Conservation (phyloP, 2,888 invertebrate genomes). For the Xestia sexstrigata region DNA sequence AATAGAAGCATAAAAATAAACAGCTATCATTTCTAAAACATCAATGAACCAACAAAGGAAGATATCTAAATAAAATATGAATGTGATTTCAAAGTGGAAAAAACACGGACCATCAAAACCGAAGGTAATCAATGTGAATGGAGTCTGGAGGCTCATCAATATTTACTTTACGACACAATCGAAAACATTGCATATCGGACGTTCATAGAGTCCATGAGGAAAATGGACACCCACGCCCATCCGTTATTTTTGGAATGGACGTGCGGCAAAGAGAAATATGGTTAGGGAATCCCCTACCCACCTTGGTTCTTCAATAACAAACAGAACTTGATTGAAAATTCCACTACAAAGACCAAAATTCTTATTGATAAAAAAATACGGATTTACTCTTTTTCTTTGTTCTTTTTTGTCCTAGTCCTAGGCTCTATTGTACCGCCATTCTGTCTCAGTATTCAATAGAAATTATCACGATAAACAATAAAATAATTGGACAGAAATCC, state of each 20-base stretch:
- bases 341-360: neutral
- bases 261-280: slow-evolving; percentile 4
- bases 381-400: slow-evolving; percentile 4
- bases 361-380: neutral
- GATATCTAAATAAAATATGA: slow-evolving; percentile 46
- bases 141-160: slow-evolving; percentile 44
- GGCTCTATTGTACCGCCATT: neutral
- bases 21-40: slow-evolving; percentile 1
- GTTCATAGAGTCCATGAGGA: slow-evolving; percentile 8
- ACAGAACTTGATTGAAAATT: slow-evolving; percentile 17
- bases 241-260: slow-evolving; percentile 2
- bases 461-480: slow-evolving; percentile 10
- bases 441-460: neutral
- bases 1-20: slow-evolving; percentile 12
- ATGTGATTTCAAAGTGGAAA: slow-evolving; percentile 42
- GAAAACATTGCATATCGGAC: slow-evolving; percentile 30
- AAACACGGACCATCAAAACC: slow-evolving; percentile 21
- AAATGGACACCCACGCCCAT: slow-evolving; percentile 20
- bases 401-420: neutral
- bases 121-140: slow-evolving; percentile 51
- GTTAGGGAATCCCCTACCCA: neutral
- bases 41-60: slow-evolving; percentile 31
- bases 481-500: slow-evolving; percentile 33
- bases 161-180: slow-evolving; percentile 44
- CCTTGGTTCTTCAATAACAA: slow-evolving; percentile 2